Evolutionary conservation across 2,797 vertebrate genomes (phyloP), one percentile per base, ranked within the genome.

Genomic region (Hipposideros larvatus): DNA sequence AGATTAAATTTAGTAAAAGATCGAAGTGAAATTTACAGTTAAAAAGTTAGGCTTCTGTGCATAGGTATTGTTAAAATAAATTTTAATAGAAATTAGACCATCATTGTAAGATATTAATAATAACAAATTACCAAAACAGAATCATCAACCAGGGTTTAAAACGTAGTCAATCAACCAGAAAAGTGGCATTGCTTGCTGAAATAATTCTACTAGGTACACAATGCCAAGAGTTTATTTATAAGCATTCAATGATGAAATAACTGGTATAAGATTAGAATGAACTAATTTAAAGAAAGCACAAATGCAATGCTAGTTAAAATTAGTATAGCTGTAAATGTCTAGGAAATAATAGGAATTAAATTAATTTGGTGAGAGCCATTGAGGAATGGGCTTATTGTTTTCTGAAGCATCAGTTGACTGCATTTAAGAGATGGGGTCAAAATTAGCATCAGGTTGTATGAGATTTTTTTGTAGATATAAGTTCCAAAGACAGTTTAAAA

Each of bases 1-100:
- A 71, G 43, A 66, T 90, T 65, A 55, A 87, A 63, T 90, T 95
- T 63, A 63, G 9, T 79, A 89, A 87, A 77, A 90, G 55, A 88
- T 73, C 19, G 59, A 83, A 74, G 46, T 94, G 34, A 87, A 93
- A 53, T 63, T 73, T 77, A n/a, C 1, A 79, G 15, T 86, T 73
- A 78, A 91, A 78, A 90, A 57, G 21, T 82, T 94, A 90, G 37
- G 46, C 10, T 46, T 88, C 8, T 51, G 28, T 77, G 24, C 43
- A 24, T 3, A 68, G 48, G 14, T 41, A 68, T 65, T 89, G 37
- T n/a, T 93, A 90, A 89, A 90, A 73, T 93, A 24, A 53, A 59
- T 93, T 78, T 89, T 65, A 73, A 19, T 34, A 95, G 65, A 85
- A 84, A 79, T 79, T 85, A 26, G 73, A 41, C 24, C 22, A 34